A percentile compares a stretch with the other conserved stretches of the same genome.
Evolutionary conservation across 2,888 invertebrate genomes (phyloP).

Genomic region (Prosopocoilus inquinatus): DNA sequence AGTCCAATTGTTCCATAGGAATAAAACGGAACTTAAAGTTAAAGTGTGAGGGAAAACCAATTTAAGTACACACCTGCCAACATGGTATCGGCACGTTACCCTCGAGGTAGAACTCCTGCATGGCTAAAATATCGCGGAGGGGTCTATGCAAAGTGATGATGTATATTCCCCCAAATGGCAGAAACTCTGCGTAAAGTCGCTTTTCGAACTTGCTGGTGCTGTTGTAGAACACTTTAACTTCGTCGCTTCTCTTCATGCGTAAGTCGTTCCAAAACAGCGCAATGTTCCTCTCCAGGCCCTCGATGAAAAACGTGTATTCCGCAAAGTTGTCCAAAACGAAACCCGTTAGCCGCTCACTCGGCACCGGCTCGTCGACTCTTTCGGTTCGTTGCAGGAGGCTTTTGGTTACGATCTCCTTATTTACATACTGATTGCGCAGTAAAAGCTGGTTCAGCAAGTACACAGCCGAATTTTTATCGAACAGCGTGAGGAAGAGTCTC

Average conservation of each 20-base stretch:
- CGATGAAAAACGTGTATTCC: conserved; percentile 26
- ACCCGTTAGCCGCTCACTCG: conserved; percentile 24
- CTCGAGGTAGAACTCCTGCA: conserved; percentile 34
- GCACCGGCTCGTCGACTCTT: neutral
- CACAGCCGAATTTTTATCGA: conserved; percentile 23
- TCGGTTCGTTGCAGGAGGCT: conserved; percentile 19
- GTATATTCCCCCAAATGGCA: conserved; percentile 32
- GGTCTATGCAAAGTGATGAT: conserved; percentile 35
- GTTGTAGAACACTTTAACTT: conserved; percentile 38
- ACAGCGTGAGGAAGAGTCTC: conserved; percentile 28
- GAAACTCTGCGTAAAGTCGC: conserved; percentile 37
- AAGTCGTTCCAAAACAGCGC: conserved; percentile 21
- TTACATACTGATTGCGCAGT: conserved; percentile 25
- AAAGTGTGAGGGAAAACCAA: neutral
- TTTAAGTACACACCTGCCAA: conserved; percentile 30
- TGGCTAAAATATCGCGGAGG: conserved; percentile 34
- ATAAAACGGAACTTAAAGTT: no score
- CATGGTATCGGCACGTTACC: conserved; percentile 39
- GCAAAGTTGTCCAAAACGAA: conserved; percentile 29
- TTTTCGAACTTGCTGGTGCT: conserved; percentile 39
- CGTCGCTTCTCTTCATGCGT: neutral
- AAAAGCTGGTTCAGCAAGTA: conserved; percentile 25
- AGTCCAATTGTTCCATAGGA: no score
- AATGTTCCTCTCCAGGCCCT: conserved; percentile 23
- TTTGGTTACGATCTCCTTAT: conserved; percentile 19